These are phyloP conservation scores for Tridacna crocea DNA, from an alignment of 2,888 invertebrate genomes.

Conservation along the genomic window DNA sequence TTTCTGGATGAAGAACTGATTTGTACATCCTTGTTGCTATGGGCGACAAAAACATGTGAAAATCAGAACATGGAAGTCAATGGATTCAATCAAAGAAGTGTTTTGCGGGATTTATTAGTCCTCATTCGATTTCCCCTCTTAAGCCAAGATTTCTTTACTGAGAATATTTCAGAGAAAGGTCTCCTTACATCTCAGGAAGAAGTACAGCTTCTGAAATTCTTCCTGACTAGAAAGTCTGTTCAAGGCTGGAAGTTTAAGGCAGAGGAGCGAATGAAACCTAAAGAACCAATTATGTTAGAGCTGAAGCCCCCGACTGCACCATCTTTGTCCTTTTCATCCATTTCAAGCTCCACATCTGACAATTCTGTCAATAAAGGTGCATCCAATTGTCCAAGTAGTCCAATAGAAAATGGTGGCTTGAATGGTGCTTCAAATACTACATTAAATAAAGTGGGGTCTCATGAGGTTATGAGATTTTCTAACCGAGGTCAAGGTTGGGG, in stretches of 20 bases:
- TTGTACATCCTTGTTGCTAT: conserved; percentile 39
- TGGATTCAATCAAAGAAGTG: conserved; percentile 53
- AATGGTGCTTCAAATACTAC: not conserved
- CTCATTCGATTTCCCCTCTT: conserved; percentile 51
- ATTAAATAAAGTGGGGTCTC: not conserved
- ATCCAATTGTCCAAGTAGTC: not conserved
- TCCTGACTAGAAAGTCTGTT: conserved; percentile 31
- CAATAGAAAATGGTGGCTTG: not conserved
- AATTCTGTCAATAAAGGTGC: not conserved
- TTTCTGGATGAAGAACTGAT: conserved; percentile 49
- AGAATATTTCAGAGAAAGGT: conserved; percentile 50
- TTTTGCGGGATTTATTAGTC: conserved; percentile 37
- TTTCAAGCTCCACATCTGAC: not conserved
- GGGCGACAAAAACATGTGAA: conserved; percentile 51
- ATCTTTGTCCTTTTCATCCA: not conserved
- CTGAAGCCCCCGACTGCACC: not conserved
- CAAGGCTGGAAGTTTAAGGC: conserved; percentile 35
- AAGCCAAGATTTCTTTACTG: conserved; percentile 51
- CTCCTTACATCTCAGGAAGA: conserved; percentile 50
- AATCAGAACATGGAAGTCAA: conserved; percentile 30
- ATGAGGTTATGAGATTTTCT: conserved; percentile 28
- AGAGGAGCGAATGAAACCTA: conserved; percentile 37
- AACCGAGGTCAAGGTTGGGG: conserved; percentile 48
- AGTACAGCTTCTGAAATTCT: conserved; percentile 49
- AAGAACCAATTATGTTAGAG: conserved; percentile 24